phyloP scores from a whole-genome alignment of 2,113 vertebrate genomes.

The Echinops telfairi region DNA sequence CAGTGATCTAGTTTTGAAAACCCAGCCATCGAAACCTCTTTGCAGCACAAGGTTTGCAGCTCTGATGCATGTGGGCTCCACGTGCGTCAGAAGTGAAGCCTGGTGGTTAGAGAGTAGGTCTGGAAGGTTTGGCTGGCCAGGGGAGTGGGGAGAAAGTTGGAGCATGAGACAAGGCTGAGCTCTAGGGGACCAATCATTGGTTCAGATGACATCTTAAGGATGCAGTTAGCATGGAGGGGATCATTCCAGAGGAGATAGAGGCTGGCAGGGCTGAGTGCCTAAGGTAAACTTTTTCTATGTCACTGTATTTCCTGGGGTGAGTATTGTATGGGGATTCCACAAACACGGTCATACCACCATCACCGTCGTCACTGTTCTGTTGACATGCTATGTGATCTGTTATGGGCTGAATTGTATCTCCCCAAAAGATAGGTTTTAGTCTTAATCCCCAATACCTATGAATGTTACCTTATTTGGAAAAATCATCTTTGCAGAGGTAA shows the following conservation, averaged over 20 bases:
- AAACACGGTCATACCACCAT: not conserved
- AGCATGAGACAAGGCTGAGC: too few relatives aligned
- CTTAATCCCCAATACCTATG: not conserved
- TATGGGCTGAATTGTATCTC: not conserved
- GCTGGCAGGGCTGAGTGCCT: not conserved
- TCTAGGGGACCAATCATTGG: not conserved
- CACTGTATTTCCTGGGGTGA: not conserved
- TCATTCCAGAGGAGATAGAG: not conserved
- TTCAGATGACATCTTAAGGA: not conserved
- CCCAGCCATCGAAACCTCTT: not conserved
- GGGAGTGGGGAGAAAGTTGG: too few relatives aligned
- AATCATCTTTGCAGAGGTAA: not conserved
- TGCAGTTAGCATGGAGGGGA: too few relatives aligned
- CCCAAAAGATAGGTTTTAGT: not conserved
- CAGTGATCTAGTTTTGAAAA: not conserved
- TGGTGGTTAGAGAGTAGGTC: too few relatives aligned
- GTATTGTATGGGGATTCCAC: not conserved
- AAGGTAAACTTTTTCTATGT: not conserved
- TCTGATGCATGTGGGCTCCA: too few relatives aligned
- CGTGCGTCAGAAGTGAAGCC: too few relatives aligned
- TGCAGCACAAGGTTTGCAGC: too few relatives aligned
- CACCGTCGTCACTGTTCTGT: accelerated
- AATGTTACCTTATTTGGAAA: not conserved
- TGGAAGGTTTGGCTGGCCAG: too few relatives aligned
- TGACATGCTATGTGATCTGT: not conserved